Conservation (phyloP, 1,140 invertebrate species). For the Diorhabda carinulata region DNA sequence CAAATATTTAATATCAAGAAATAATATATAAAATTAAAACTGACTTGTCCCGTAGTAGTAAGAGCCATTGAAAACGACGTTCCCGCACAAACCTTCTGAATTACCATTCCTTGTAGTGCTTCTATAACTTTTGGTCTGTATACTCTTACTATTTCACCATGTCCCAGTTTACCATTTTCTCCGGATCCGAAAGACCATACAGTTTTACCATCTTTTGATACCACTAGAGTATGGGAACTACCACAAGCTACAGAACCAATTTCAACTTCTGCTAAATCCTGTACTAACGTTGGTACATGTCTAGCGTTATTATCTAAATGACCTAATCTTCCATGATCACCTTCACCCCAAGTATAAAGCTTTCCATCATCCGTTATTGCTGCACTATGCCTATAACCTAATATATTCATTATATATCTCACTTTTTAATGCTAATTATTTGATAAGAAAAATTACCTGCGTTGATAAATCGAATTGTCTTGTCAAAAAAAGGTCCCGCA, state of each 20-base stretch:
- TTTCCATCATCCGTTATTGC: constrained; percentile 56
- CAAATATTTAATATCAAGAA: neutral
- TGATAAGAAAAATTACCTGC: constrained; percentile 46
- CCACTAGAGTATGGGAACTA: constrained; percentile 60
- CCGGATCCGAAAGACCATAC: constrained; percentile 65
- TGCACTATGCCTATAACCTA: constrained; percentile 59
- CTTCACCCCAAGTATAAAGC: constrained; percentile 61
- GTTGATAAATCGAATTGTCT: constrained; percentile 54
- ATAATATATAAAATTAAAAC: constrained; percentile 12
- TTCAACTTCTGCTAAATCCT: constrained; percentile 55
- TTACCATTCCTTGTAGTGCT: constrained; percentile 56
- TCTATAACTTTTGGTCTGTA: constrained; percentile 63
- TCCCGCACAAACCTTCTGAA: constrained; percentile 59
- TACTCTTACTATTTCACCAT: constrained; percentile 56
- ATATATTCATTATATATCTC: neutral
- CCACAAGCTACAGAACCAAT: constrained; percentile 63
- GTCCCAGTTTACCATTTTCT: constrained; percentile 61
- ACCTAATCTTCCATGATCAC: constrained; percentile 62
- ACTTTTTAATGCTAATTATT: too few relatives aligned
- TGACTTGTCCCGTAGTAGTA: constrained; percentile 54
- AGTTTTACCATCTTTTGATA: constrained; percentile 60
- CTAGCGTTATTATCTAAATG: constrained; percentile 54
- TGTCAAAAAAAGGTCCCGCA: constrained; percentile 49
- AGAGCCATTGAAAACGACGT: constrained; percentile 60
- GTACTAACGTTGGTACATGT: constrained; percentile 57